Evolutionary conservation across 1,140 invertebrate species (phyloP), one percentile per base, ranked within the genome.

Genomic region (Drosophila leontia): DNA sequence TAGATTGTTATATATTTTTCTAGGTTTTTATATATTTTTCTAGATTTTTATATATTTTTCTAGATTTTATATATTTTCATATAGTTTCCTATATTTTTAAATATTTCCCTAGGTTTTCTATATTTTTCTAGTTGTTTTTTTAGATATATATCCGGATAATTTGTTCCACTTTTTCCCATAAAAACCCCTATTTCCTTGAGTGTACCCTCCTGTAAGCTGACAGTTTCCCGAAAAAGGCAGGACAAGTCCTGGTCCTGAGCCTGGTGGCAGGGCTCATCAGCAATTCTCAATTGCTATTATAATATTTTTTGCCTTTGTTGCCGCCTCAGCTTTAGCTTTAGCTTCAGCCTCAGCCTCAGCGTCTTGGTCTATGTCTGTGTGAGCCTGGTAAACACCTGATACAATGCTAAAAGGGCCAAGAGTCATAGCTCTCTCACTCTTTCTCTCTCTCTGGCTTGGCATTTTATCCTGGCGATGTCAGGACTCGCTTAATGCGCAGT

Each of bases 251-350:
- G 44, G 32, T 70, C 68, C 63, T 57, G 26, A 35, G 67, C 47
- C 68, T 71, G 60, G 39, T 75, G 67, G 62, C 82, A 78, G 70
- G 80, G 88, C 88, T 91, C 88, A 91, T 91, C 88, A 91, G 80
- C 81, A 91, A 91, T 91, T 91, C 88, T 91, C 88, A 88, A 91
- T 91, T 91, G 88, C 88, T 84, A 91, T 91, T 91, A 91, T 91
- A 88, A 91, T 91, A 88, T 90, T 87, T 88, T 86, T 84, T 88
- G 60, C 60, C 67, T 79, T 72, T 74, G 70, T 67, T 72, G 55
- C 29, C 44, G 72, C 53, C 15, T 32, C 32, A 51, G 47, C 47
- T 47, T 13, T 12, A 51, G 48, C 48, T 32, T 17, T n/a, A 29
- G 26, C 26, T 34, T 17, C 7, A 35, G 50, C 32, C n/a, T 15